These are phyloP conservation scores for Cheilinus undulatus DNA, from an alignment of 2,113 vertebrate genomes.

Conservation along the genomic window DNA sequence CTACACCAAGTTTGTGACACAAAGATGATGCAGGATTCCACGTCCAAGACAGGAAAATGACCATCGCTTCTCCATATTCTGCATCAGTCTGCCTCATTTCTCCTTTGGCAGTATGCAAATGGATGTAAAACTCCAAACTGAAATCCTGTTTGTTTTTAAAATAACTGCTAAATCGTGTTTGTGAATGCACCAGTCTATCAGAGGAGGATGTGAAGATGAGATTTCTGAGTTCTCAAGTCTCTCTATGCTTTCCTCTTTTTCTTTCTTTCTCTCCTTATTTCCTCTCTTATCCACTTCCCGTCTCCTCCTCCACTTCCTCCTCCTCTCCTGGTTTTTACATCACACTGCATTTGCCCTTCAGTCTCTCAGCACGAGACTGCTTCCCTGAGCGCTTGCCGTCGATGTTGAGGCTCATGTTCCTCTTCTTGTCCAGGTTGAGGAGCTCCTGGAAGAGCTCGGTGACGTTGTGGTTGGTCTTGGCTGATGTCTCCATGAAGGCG, in stretches of 20 bases:
- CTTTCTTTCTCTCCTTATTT: background rate
- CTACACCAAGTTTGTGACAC: slow-evolving; percentile 26
- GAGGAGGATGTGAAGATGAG: slow-evolving; percentile 54
- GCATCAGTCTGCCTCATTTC: background rate
- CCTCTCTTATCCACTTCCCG: background rate
- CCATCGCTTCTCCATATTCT: slow-evolving; percentile 6
- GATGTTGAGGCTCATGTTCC: slow-evolving; percentile 95
- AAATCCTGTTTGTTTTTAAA: slow-evolving; percentile 22
- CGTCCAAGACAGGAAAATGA: background rate
- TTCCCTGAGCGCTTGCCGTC: slow-evolving; percentile 93
- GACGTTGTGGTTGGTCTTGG: slow-evolving; percentile 99
- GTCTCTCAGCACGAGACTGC: slow-evolving; percentile 94
- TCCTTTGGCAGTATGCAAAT: slow-evolving; percentile 11
- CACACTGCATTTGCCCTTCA: slow-evolving; percentile 95
- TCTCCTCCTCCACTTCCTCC: slow-evolving; percentile 3
- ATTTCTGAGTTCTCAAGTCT: slow-evolving; percentile 33
- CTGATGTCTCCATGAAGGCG: slow-evolving; percentile 98
- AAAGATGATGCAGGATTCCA: slow-evolving; percentile 33
- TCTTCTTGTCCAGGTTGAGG: slow-evolving; percentile 95
- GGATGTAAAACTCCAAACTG: slow-evolving; percentile 35
- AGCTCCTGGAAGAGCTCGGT: slow-evolving; percentile 99
- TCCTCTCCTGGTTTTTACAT: slow-evolving; percentile 84
- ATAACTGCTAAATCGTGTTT: slow-evolving; percentile 27
- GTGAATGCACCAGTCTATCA: slow-evolving; percentile 38
- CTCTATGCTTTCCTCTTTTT: background rate